Evolutionary conservation across 1,140 invertebrate species (phyloP), one percentile per base, ranked within the genome.

Genomic region (Micrasema minimum): DNA sequence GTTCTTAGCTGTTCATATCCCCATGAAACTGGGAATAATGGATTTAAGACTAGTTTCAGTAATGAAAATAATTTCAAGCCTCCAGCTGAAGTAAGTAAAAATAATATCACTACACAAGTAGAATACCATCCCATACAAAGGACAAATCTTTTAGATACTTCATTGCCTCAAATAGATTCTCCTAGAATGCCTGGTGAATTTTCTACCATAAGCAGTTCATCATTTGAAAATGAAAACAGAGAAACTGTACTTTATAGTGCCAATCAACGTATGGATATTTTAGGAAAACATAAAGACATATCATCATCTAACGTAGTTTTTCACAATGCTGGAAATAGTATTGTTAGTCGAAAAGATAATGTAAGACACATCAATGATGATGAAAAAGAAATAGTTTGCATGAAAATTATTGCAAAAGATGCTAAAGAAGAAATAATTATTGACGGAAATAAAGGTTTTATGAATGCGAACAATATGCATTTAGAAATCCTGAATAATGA

Each of bases 241-340:
- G 55, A 59, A 41, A 59, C 55, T 16, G 55, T 59, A 22, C n/a
- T 41, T 6, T 22, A 59, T 59, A 59, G 38, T 16, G 18, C 37
- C 7, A 7, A 31, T 4, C 26, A 31, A 7, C 7, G 26, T 31
- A 31, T 31, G 26, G 26, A 31, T 31, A 31, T 31, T 31, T 31
- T 31, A 31, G 26, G 26, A 31, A 31, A 31, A 31, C 26, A 31
- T 31, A 7, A 2, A 31, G 26, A 31, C 7, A 4, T 31, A 31
- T 31, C 26, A 31, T 31, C 26, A 31, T 31, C 26, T 7, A 31
- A 31, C 7, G 7, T 31, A 2, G 7, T 31, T 31, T 31, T 31
- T 31, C 26, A 2, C 2, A 31, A 31, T 7, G 2, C 26, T 31
- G 26, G 7, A 31, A 31, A 31, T 31, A 4, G 26, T 31, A 7